phyloP scores from a whole-genome alignment of 2,113 vertebrate genomes.

The Aythya baeri region DNA sequence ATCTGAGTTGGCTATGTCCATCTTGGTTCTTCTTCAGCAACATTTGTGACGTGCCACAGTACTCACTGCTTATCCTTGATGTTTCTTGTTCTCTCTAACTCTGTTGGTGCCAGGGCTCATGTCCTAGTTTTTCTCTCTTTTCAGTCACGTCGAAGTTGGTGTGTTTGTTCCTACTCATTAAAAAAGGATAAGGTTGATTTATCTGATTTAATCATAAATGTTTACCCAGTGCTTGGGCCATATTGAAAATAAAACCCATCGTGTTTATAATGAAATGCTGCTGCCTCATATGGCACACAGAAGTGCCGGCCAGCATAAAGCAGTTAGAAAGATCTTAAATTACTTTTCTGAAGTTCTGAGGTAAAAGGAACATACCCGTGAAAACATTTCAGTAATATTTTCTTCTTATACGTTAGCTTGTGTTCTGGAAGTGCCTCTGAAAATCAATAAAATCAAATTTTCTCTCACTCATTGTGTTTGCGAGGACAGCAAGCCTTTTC shows the following conservation, averaged over 20 bases:
- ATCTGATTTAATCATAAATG: not conserved
- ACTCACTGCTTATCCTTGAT: not conserved
- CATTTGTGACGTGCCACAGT: not conserved
- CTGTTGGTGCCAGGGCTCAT: not conserved
- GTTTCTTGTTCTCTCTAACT: not conserved
- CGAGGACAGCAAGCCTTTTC: not conserved
- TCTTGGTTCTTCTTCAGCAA: not conserved
- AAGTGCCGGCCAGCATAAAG: not conserved
- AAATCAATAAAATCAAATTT: slow-evolving; percentile 14
- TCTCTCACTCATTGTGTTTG: not conserved
- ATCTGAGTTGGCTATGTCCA: not conserved
- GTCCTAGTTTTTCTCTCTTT: not conserved
- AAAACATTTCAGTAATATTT: not conserved
- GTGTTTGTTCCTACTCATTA: not conserved
- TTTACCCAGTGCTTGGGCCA: not conserved
- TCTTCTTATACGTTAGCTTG: not conserved
- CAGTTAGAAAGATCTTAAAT: not conserved
- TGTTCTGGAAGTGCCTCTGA: not conserved
- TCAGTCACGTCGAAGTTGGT: not conserved
- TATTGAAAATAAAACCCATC: not conserved
- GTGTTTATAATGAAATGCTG: not conserved
- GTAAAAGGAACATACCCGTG: slow-evolving; percentile 5
- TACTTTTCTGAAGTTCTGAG: not conserved
- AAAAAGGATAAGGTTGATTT: not conserved
- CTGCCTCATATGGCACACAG: not conserved